Conservation (phyloP, 2,113 vertebrate species). For the Scortum barcoo region DNA sequence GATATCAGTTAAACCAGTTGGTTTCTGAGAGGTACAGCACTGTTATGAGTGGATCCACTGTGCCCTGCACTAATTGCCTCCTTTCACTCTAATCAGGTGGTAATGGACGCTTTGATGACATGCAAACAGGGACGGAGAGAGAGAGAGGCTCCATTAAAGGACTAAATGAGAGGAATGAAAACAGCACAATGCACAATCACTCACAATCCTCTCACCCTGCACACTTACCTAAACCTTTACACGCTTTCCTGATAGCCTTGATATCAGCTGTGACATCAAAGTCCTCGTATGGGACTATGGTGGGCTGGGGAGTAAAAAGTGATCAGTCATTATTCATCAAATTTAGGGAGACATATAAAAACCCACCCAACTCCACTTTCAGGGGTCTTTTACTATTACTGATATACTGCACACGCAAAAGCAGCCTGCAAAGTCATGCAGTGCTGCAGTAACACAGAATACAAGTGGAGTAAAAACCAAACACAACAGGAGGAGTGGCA, state of each 20-base stretch:
- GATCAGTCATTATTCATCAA: neutral
- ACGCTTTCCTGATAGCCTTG: conserved; percentile 83
- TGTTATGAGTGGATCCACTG: too few species aligned
- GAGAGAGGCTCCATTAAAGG: neutral
- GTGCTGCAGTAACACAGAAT: neutral
- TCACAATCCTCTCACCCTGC: too few species aligned
- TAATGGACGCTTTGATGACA: neutral
- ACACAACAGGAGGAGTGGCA: too few species aligned
- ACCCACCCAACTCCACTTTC: neutral
- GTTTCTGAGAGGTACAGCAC: too few species aligned
- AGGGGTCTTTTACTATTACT: neutral
- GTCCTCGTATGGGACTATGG: conserved; percentile 83
- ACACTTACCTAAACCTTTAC: conserved; percentile 86
- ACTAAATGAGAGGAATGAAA: neutral
- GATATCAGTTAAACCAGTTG: neutral
- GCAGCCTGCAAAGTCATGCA: neutral
- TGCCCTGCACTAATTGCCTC: neutral
- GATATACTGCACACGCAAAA: neutral
- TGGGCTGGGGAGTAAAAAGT: conserved; percentile 76
- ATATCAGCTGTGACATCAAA: conserved; percentile 85
- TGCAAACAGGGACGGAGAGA: neutral
- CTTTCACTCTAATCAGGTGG: neutral
- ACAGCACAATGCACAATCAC: neutral
- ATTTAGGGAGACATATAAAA: neutral
- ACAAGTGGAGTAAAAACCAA: neutral